phyloP scores from a whole-genome alignment of 2,113 vertebrate genomes.

The Genyomyrus donnyi region DNA sequence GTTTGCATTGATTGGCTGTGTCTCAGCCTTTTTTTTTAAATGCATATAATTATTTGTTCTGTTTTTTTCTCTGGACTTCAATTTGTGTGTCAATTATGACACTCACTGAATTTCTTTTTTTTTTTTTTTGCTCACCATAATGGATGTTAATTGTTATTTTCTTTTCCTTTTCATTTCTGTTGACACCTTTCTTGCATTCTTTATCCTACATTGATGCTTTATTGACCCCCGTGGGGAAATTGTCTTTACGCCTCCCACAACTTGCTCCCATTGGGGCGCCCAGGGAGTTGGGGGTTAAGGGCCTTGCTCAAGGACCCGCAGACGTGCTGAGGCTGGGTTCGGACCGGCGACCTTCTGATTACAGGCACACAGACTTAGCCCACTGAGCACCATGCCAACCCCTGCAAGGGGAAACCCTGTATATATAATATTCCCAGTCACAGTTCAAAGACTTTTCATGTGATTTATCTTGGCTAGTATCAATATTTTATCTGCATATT shows the following conservation, averaged over 20 bases:
- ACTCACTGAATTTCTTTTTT: neutral
- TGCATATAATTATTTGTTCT: neutral
- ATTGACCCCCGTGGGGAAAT: too few relatives aligned
- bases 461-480: neutral
- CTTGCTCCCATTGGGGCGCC: too few relatives aligned
- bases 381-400: too few relatives aligned
- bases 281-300: too few relatives aligned
- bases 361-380: too few relatives aligned
- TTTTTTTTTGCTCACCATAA: neutral
- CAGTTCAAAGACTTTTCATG: neutral
- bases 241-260: too few relatives aligned
- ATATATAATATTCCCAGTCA: neutral
- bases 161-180: neutral
- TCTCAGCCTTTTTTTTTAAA: neutral
- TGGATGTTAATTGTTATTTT: neutral
- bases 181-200: neutral
- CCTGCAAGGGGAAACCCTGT: neutral
- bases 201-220: too few relatives aligned
- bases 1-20: neutral
- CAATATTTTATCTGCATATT: neutral
- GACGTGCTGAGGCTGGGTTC: too few relatives aligned
- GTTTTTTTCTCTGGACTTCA: neutral
- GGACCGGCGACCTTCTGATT: too few relatives aligned
- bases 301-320: too few relatives aligned
- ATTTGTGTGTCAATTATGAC: neutral